Evolutionary conservation across 2,888 invertebrate genomes (phyloP).

Genomic region (Melieria omissa): DNA sequence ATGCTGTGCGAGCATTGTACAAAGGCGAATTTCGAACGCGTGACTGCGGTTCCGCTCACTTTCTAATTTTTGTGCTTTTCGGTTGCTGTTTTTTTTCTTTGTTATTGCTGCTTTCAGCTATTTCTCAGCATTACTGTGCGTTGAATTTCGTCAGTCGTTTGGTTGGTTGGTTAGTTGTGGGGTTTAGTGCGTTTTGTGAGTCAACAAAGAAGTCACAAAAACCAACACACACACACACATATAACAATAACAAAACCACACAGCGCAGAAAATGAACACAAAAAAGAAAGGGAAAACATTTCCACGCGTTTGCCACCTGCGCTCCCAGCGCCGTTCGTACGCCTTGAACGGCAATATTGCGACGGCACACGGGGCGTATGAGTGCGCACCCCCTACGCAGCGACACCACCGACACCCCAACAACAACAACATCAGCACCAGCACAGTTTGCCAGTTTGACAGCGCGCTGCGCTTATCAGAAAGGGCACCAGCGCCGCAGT

Average conservation of each 20-base stretch:
- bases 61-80: neutral
- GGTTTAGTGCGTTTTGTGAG: too few species aligned
- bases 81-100: too few species aligned
- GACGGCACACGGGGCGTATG: neutral
- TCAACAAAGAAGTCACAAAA: neutral
- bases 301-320: neutral
- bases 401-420: neutral
- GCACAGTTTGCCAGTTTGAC: too few species aligned
- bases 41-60: neutral
- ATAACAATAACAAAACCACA: neutral
- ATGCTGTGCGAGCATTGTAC: neutral
- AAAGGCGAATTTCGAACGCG: neutral
- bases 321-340: neutral
- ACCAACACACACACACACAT: conserved; percentile 12
- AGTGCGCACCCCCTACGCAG: neutral
- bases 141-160: too few species aligned
- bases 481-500: too few species aligned
- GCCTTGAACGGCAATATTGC: conserved; percentile 1
- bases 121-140: too few species aligned
- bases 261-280: neutral
- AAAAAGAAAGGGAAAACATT: neutral
- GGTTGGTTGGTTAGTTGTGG: too few species aligned
- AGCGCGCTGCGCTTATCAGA: too few species aligned
- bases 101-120: too few species aligned
- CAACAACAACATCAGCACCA: too few species aligned